Percentiles rank a stretch among this genome's conserved stretches.
These are phyloP conservation scores for Chouioia cunea DNA, from an alignment of 2,888 invertebrate species.

Conservation along the genomic window DNA sequence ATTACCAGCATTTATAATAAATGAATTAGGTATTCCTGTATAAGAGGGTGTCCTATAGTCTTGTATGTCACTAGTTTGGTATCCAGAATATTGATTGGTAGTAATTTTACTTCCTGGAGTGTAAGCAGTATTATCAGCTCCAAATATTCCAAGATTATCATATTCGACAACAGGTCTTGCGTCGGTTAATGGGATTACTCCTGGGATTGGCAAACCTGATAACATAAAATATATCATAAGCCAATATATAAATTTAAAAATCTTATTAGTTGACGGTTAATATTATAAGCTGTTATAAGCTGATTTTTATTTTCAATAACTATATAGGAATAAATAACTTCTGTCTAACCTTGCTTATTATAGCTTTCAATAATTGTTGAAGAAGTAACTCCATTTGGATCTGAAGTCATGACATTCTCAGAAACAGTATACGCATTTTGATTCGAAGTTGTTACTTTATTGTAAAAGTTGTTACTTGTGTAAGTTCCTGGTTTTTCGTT, in stretches of 20 bases:
- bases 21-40: slow-evolving; percentile 59
- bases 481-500: slow-evolving; percentile 21
- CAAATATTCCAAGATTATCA: slow-evolving; percentile 43
- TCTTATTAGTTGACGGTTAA: neutral
- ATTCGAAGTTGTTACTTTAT: slow-evolving; percentile 25
- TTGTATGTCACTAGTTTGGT: slow-evolving; percentile 59
- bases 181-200: slow-evolving; percentile 18
- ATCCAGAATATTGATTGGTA: slow-evolving; percentile 49
- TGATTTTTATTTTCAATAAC: neutral
- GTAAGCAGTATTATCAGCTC: slow-evolving; percentile 21
- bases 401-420: neutral
- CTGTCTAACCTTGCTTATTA: slow-evolving; percentile 22
- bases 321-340: slow-evolving; percentile 1
- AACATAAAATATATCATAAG: neutral
- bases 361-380: slow-evolving; percentile 7
- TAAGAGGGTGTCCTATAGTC: slow-evolving; percentile 59
- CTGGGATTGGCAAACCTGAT: slow-evolving; percentile 25
- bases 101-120: slow-evolving; percentile 19
- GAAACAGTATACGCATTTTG: slow-evolving; percentile 12
- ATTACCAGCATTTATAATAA: slow-evolving; percentile 60
- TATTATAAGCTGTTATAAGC: no score
- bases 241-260: neutral
- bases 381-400: slow-evolving; percentile 9
- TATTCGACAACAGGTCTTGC: slow-evolving; percentile 28
- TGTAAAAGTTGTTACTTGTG: neutral